Conservation (phyloP, 2,113 vertebrate genomes). For the Notothenia rossii region DNA sequence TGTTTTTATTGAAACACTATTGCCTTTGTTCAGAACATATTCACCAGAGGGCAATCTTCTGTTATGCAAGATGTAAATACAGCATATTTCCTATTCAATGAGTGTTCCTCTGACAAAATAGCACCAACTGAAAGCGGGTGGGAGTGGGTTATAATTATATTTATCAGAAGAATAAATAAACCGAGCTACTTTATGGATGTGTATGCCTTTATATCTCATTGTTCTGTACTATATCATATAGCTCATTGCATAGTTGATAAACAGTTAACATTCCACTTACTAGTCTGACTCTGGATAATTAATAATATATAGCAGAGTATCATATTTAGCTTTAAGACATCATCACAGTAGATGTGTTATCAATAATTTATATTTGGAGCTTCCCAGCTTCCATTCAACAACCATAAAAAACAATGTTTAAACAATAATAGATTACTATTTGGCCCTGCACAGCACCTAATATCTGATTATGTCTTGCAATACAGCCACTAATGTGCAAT, state of each 20-base stretch:
- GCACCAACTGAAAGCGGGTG: background rate
- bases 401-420: background rate
- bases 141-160: background rate
- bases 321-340: background rate
- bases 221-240: slow-evolving; percentile 1
- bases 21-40: background rate
- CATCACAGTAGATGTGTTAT: background rate
- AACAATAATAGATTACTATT: background rate
- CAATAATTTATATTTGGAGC: slow-evolving; percentile 7
- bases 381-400: background rate
- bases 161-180: background rate
- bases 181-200: background rate
- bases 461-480: slow-evolving; percentile 25
- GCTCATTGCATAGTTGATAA: background rate
- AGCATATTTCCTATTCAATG: background rate
- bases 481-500: background rate
- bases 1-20: slow-evolving; percentile 18
- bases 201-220: slow-evolving; percentile 3
- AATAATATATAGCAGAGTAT: background rate
- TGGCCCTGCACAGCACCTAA: background rate
- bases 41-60: background rate
- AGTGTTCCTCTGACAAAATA: background rate
- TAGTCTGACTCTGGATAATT: background rate
- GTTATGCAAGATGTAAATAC: background rate
- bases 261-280: background rate